A percentile compares a stretch with the other conserved stretches of the same genome.
These are phyloP conservation scores for Brachionichthys hirsutus DNA, from an alignment of 2,113 vertebrate genomes.

Conservation along the genomic window DNA sequence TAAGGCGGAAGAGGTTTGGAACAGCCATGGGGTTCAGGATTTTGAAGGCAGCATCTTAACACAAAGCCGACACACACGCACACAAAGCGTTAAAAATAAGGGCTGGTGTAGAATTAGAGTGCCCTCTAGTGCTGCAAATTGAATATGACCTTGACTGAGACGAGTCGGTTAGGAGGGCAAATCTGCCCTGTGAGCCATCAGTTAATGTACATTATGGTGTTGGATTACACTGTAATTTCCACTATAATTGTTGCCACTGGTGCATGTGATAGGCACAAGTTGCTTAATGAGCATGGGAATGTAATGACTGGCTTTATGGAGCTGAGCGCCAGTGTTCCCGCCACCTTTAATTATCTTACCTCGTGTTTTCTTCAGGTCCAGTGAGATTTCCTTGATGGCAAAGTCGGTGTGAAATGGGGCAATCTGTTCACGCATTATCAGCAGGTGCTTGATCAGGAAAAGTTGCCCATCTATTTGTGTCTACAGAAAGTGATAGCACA, in stretches of 20 bases:
- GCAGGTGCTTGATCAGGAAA: conserved; percentile 99
- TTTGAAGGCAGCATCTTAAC: conserved; percentile 97
- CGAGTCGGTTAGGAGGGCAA: conserved; percentile 34
- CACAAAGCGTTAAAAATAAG: conserved; percentile 34
- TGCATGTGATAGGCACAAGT: conserved; percentile 72
- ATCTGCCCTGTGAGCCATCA: conserved; percentile 60
- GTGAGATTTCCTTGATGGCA: conserved; percentile 99
- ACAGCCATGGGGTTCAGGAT: conserved; percentile 95
- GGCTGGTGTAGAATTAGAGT: conserved; percentile 59
- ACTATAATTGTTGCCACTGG: conserved; percentile 71
- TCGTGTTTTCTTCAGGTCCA: conserved; percentile 99
- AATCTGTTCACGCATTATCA: conserved; percentile 99
- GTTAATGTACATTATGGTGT: conserved; percentile 69
- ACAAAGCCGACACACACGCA: conserved; percentile 41
- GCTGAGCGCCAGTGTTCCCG: conserved; percentile 61
- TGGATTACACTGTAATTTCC: conserved; percentile 71
- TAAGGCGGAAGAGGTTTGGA: conserved; percentile 93
- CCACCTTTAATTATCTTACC: conserved; percentile 83
- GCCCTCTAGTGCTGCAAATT: conserved; percentile 71
- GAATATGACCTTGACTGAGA: conserved; percentile 56
- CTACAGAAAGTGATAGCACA: conserved; percentile 80
- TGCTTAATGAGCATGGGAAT: conserved; percentile 70
- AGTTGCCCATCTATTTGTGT: conserved; percentile 94
- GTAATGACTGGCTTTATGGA: conserved; percentile 71
- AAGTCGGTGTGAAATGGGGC: conserved; percentile 99